Base-by-base conservation (phyloP, 2,888 invertebrate species). In the Nemurella pictetii region DNA sequence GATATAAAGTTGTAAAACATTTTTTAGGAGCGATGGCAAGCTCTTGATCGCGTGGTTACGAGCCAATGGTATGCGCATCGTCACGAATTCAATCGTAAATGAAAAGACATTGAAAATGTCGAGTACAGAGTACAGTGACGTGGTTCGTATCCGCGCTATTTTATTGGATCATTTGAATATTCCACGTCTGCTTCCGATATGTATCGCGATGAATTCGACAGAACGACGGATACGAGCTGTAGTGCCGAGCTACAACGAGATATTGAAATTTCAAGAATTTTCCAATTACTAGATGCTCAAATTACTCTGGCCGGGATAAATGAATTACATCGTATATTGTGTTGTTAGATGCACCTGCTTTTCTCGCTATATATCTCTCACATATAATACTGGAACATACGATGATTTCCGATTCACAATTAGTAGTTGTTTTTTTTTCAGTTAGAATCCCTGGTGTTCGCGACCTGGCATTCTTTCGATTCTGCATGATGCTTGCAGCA, bases 1-100 rank as follows among this genome's bases (percentile, higher is more conserved):
- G 75, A 75, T 75, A 75, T 55, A 55, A 55, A 55, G 55, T 55
- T 55, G 55, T 55, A 55, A 55, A 55, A 55, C 55, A 55, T 55
- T 55, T 55, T n/a, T 55, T 55, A 55, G 55, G 55, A 55, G 55
- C 55, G 20, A 55, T 12, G 20, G 55, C 55, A 55, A 32, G 55
- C 55, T 12, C 55, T 55, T 55, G 9, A 55, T 55, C 55, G 12
- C 20, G 55, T 12, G 55, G 20, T 55, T 15, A 55, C 55, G 55
- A 20, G 55, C 55, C n/a, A 2, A 55, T 55, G 20, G 20, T 55
- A 55, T 55, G 9, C 55, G 55, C 55, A 55, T 55, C 9, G 55
- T 55, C 55, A 55, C 55, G 55, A 55, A 55, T 55, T 55, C 15
- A 55, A 55, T 55, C 55, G 20, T 55, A 55, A 55, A 55, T 55